Evolutionary conservation across 2,113 vertebrate species (phyloP), one percentile per base, ranked within the genome.

Genomic region (Actenoides hombroni): DNA sequence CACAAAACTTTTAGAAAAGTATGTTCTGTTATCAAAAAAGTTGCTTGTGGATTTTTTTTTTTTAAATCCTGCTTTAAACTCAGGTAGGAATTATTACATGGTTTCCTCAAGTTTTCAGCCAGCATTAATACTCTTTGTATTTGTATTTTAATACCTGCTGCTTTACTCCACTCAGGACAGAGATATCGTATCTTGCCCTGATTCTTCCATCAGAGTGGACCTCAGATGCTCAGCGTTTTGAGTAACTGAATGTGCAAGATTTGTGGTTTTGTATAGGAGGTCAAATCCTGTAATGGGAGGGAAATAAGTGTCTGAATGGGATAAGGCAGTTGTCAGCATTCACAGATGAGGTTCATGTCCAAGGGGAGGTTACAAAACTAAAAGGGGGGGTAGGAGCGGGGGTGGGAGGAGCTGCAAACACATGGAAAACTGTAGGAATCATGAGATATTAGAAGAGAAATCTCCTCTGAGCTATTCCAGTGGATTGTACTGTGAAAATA

Each of bases 21-120:
- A 18, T 44, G n/a, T 40, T 90, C 94, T 68, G 19, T 13, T 81
- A 77, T 86, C 33, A 86, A 64, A 92, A 92, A 90, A n/a, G 5
- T 70, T 51, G 21, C 8, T 15, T 51, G 19, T 31, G 15, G 11
- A 65, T 35, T 40, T 88, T 82, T 83, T 37, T 69, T 64, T 56
- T 46, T n/a, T 9, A 37, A 86, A 86, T 31, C n/a, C 26, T 77
- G 26, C 46, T 90, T 74, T 69, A 44, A 83, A 74, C 44, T 85
- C 57, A 44, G 10, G 10, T 35, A 84, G 31, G 33, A 88, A 44
- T 71, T 65, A 23, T 10, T 61, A 6, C 12, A n/a, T 33, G 10
- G 13, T 56, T 18, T 89, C 84, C 88, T 51, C 26, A 84, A 86
- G 8, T 6, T 59, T 84, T 81, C 9, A 37, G 26, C 7, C 44